phyloP scores from a whole-genome alignment of 2,113 vertebrate genomes.

The Pseudorectes ferrugineus region DNA sequence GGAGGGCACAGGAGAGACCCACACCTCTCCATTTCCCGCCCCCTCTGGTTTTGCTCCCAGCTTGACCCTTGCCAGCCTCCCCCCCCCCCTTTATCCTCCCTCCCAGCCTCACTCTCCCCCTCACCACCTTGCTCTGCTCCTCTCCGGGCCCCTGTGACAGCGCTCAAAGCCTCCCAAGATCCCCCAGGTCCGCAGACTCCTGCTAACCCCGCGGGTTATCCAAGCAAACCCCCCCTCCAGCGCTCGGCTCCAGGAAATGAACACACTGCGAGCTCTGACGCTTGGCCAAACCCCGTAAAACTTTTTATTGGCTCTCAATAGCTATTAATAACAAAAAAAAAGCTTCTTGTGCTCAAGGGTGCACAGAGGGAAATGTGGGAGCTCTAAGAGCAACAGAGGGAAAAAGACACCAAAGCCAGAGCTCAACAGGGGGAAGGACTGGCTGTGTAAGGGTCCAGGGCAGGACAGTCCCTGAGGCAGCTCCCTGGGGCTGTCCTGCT shows the following conservation, averaged over 20 bases:
- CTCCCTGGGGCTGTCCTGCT: not conserved
- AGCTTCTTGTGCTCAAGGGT: not conserved
- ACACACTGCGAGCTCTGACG: not conserved
- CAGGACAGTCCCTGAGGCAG: not conserved
- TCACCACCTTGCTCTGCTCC: not conserved
- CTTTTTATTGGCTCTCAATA: slow-evolving; percentile 10
- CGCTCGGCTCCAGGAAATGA: not conserved
- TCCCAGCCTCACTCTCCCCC: not conserved
- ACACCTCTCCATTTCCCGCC: too few species aligned
- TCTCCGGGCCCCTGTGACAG: not conserved
- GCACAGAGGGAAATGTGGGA: not conserved
- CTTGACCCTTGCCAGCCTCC: not conserved
- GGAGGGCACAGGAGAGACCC: not conserved
- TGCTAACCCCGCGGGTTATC: not conserved
- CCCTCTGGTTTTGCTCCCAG: not conserved
- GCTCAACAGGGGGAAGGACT: not conserved
- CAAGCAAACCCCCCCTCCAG: not conserved
- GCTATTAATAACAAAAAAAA: not conserved
- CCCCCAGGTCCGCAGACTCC: fast-evolving
- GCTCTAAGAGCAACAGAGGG: not conserved
- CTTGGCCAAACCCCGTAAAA: not conserved
- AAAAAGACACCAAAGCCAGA: not conserved
- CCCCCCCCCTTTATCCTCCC: not conserved
- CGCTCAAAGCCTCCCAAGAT: not conserved
- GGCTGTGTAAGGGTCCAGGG: fast-evolving